Evolutionary conservation across 1,140 invertebrate genomes (phyloP).

Genomic region (Mactra quadrangularis): DNA sequence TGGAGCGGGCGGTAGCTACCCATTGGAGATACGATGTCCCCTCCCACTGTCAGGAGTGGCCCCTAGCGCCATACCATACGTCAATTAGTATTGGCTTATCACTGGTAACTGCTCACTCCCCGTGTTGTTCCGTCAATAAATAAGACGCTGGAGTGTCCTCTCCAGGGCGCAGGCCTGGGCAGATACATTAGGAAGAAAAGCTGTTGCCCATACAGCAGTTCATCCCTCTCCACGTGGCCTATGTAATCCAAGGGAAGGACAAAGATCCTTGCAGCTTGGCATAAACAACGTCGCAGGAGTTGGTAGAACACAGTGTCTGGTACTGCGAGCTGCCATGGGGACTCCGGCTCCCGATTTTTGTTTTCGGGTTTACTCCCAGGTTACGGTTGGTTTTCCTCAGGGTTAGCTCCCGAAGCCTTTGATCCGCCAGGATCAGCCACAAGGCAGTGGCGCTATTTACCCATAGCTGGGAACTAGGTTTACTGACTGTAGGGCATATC

Average conservation of each 20-base stretch:
- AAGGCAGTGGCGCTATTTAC: not conserved
- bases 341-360: no score
- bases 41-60: not conserved
- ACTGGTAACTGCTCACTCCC: not conserved
- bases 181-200: not conserved
- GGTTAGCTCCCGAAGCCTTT: slow-evolving; percentile 3
- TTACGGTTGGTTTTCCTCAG: slow-evolving; percentile 10
- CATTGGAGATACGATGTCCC: not conserved
- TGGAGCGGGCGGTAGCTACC: slow-evolving; percentile 1
- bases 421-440: not conserved
- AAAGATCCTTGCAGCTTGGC: no score
- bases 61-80: not conserved
- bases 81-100: not conserved
- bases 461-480: no score
- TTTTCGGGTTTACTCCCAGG: not conserved
- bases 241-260: not conserved
- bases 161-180: slow-evolving; percentile 5
- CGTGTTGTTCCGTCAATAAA: not conserved
- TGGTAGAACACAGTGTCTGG: not conserved
- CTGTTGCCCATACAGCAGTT: not conserved
- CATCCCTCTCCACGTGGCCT: not conserved
- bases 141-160: not conserved
- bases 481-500: no score
- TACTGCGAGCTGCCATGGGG: slow-evolving; percentile 1
- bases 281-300: not conserved